Conservation (phyloP, 2,797 vertebrate genomes). For the Spondyliosoma cantharus region DNA sequence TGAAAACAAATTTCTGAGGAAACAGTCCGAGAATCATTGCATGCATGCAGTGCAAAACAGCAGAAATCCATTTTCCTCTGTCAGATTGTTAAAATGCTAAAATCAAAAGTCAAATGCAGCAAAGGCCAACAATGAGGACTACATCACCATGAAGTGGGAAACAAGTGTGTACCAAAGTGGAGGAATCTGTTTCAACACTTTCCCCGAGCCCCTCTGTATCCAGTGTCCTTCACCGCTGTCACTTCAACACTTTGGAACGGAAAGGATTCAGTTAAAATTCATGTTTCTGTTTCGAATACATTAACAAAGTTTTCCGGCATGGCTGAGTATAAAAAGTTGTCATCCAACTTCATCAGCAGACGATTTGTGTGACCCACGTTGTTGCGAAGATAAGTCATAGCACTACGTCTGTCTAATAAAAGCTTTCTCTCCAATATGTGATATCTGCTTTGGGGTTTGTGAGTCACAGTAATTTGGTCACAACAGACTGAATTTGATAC, state of each 20-base stretch:
- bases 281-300: slow-evolving; percentile 4
- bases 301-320: not conserved
- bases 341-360: not conserved
- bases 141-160: slow-evolving; percentile 7
- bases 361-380: not conserved
- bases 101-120: slow-evolving; percentile 31
- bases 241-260: not conserved
- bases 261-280: not conserved
- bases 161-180: slow-evolving; percentile 1
- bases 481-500: slow-evolving; percentile 50
- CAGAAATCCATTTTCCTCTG: slow-evolving; percentile 10
- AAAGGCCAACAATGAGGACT: not conserved
- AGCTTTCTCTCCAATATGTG: slow-evolving; percentile 4
- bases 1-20: slow-evolving; percentile 5
- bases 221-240: not conserved
- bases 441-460: slow-evolving; percentile 17
- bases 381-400: not conserved
- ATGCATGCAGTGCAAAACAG: not conserved
- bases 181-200: slow-evolving; percentile 6
- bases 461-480: slow-evolving; percentile 42
- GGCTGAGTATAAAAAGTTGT: not conserved
- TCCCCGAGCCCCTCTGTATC: not conserved
- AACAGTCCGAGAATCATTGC: not conserved
- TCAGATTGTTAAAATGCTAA: slow-evolving; percentile 25
- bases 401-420: not conserved